These are phyloP conservation scores for Donacobius atricapilla DNA, from an alignment of 2,113 vertebrate species.

Conservation along the genomic window DNA sequence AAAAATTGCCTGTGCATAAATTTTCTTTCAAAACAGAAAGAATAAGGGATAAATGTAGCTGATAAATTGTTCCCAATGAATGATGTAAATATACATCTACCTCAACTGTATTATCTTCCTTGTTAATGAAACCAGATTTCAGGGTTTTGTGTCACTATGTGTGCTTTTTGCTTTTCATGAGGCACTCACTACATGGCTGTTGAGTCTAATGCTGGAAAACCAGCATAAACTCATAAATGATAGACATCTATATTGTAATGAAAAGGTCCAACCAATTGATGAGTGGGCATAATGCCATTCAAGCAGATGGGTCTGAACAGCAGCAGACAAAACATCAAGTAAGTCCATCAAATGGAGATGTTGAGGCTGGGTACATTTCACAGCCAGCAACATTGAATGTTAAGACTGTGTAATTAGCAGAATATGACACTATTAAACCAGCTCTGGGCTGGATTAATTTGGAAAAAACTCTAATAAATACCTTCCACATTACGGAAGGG, in stretches of 20 bases:
- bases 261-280: slow-evolving; percentile 52
- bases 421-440: slow-evolving; percentile 51
- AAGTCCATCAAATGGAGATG: slow-evolving; percentile 50
- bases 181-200: neutral
- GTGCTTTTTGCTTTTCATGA: neutral
- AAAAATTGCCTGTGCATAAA: neutral
- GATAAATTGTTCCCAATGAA: neutral
- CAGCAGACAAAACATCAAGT: slow-evolving; percentile 44
- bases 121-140: neutral
- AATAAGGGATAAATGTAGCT: neutral
- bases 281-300: slow-evolving; percentile 50
- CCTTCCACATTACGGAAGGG: neutral
- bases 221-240: slow-evolving; percentile 34
- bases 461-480: slow-evolving; percentile 45
- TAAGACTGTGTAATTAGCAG: slow-evolving; percentile 45
- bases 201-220: neutral
- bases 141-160: neutral
- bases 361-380: slow-evolving; percentile 44
- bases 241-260: slow-evolving; percentile 44
- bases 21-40: neutral
- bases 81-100: neutral
- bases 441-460: slow-evolving; percentile 38
- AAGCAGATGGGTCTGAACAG: slow-evolving; percentile 51
- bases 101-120: neutral
- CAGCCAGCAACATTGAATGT: slow-evolving; percentile 31